A percentile compares a stretch with the other conserved stretches of the same genome.
phyloP scores from a whole-genome alignment of 1,140 invertebrate genomes.

The Carposina sasakii region DNA sequence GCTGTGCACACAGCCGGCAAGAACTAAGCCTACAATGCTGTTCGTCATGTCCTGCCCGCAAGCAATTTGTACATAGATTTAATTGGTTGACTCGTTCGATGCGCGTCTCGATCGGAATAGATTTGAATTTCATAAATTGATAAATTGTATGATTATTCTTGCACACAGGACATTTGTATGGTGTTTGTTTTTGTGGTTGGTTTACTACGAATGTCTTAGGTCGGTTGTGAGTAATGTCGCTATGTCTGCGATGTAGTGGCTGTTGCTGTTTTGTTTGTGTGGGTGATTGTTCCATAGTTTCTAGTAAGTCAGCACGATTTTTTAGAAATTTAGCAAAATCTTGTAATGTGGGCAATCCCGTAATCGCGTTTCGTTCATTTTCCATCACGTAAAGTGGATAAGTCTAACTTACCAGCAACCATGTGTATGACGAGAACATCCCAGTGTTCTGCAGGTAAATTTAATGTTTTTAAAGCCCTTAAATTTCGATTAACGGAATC shows the following conservation, averaged over 20 bases:
- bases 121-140: constrained; percentile 5
- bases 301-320: constrained; percentile 8
- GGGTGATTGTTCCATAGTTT: constrained; percentile 1
- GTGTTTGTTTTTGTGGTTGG: neutral
- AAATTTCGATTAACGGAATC: neutral
- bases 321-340: constrained; percentile 5
- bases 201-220: constrained; percentile 4
- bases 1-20: neutral
- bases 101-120: neutral
- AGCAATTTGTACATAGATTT: constrained; percentile 1
- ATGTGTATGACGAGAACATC: constrained; percentile 4
- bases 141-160: neutral
- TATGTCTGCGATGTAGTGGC: constrained; percentile 13
- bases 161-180: constrained; percentile 1
- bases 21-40: neutral
- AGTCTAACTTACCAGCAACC: constrained; percentile 8
- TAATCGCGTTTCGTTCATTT: constrained; percentile 2
- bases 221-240: constrained; percentile 8
- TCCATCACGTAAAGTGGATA: constrained; percentile 5
- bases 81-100: neutral
- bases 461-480: constrained; percentile 4
- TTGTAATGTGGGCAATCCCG: constrained; percentile 1
- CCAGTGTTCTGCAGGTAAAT: neutral
- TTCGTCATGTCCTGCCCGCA: neutral
- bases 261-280: no score